Base-by-base conservation (phyloP, 1,140 invertebrate species). In the Aricia agestis region DNA sequence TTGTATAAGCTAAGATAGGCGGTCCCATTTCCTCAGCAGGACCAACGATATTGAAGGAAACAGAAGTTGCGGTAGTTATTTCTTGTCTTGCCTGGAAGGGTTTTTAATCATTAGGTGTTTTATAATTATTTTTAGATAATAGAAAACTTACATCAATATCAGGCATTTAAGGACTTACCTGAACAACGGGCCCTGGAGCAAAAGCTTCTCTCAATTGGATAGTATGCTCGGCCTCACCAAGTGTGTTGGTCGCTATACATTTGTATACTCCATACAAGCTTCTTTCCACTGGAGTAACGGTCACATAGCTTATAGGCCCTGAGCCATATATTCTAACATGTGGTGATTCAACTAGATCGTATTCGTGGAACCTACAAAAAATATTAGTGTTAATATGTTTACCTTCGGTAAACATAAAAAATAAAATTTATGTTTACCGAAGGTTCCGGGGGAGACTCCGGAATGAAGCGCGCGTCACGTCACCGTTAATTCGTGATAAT, bases 1-100 rank as follows among this genome's bases (percentile, higher is more conserved):
- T 95, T 4, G 93, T 93, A 76, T 95, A 96, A 0, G 94, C 93
- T 70, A 92, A 90, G 6, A 97, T 93, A 6, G 96, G 96, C 36
- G 97, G 89, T 19, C 97, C 97, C 61, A 95, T 93, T 73, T 95
- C 93, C 74, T 95, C 93, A 19, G 92, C 86, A 1, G 97, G 97
- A 0, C 94, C 94, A 2, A 94, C 86, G 36, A 98, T 94, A 57
- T 93, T 93, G 82, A 98, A 98, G 67, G 93, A 94, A 57, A 98
- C 95, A 5, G 96, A 97, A 1, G 97, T 98, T 0, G 97, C 97
- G 3, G 96, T 97, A 10, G 96, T 89, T 70, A 93, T 93, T 70
- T 93, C 91, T 72, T 95, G 92, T 73, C 90, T 94, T 0, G 93
- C 94, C 84, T 96, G 92, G 15, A 89, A 79, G 67, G 2, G 2